Base-by-base conservation (phyloP, 2,888 invertebrate species). In the Ennomos erosarius region DNA sequence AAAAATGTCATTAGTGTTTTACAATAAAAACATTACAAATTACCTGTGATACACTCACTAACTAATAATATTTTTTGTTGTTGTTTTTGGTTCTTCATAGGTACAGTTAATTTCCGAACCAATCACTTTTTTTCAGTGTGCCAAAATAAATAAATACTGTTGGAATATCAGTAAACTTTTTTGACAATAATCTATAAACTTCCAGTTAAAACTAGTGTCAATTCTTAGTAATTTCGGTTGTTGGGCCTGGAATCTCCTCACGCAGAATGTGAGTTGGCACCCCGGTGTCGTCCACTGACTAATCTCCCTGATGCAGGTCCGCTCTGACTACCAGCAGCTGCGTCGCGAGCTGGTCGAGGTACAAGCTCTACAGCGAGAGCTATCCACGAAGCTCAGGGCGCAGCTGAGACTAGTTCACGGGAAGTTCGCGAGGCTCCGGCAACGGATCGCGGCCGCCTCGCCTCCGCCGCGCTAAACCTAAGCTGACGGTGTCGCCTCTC, bases 311-410 rank as follows among this genome's bases (percentile, higher is more conserved):
- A 33, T 33, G 4, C 88, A 94, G 91, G 94, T 94, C 64, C 96
- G 95, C 71, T 95, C 95, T 64, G 97, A 97, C 83, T 97, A 97
- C 85, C 95, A 96, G 82, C 95, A 96, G 75, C 90, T 97, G 54
- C 94, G 96, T 37, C 95, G 95, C 78, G 96, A 97, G 85, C 93
- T 97, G 73, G 93, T 95, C 71, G 97, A 97, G 76, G 96, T 96
- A 67, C 96, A 97, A 79, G 96, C 96, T 65, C 84, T 97, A 72
- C 96, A 97, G 84, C 94, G 95, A 68, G 96, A 97, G 87, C 93
- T 97, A 71, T 96, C 96, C 38, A 94, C 94, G 61, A 94, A 96
- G n/a, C 93, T 97, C 64, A 94, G 95, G 68, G 91, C 94, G 60
- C 96, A 97, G 81, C 93, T 97, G 75, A 90, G 93, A 44, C 91